These are phyloP conservation scores for Pocillopora verrucosa DNA, from an alignment of 64 coral and sea anemone species.

Conservation along the genomic window DNA sequence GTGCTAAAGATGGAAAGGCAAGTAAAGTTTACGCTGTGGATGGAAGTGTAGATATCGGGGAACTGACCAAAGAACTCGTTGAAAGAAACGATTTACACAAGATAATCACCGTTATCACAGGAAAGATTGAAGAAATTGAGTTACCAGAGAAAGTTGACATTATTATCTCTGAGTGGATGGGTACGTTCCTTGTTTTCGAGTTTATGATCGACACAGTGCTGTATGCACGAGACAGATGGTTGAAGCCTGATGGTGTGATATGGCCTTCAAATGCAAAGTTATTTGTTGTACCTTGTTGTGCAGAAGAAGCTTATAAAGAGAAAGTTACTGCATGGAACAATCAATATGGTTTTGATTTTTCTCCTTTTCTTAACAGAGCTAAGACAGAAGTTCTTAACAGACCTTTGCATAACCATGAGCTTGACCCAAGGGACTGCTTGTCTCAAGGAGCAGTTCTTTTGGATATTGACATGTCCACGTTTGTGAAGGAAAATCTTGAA, in stretches of 20 bases:
- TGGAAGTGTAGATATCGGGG: constrained; percentile 76
- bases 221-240: constrained; percentile 78
- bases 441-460: constrained; percentile 60
- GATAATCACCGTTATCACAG: constrained; percentile 73
- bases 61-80: constrained; percentile 59
- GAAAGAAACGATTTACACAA: constrained; percentile 69
- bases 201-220: constrained; percentile 97
- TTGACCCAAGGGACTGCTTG: constrained; percentile 65
- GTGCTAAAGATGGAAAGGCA: constrained; percentile 76
- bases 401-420: constrained; percentile 81
- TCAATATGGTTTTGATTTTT: constrained; percentile 99
- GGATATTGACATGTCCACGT: constrained; percentile 60
- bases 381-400: constrained; percentile 80
- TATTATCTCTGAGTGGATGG: constrained; percentile 99
- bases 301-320: constrained; percentile 63
- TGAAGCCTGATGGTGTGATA: constrained; percentile 54
- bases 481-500: constrained; percentile 66
- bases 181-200: constrained; percentile 93
- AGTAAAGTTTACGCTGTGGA: constrained; percentile 93
- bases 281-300: constrained; percentile 80
- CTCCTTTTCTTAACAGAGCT: constrained; percentile 67
- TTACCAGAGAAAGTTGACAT: constrained; percentile 93
- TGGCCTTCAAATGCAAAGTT: constrained; percentile 89
- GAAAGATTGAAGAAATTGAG: constrained; percentile 86
- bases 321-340: constrained; percentile 83